Evolutionary conservation across 2,797 vertebrate genomes (phyloP), one percentile per base, ranked within the genome.

Genomic region (Scyliorhinus canicula): DNA sequence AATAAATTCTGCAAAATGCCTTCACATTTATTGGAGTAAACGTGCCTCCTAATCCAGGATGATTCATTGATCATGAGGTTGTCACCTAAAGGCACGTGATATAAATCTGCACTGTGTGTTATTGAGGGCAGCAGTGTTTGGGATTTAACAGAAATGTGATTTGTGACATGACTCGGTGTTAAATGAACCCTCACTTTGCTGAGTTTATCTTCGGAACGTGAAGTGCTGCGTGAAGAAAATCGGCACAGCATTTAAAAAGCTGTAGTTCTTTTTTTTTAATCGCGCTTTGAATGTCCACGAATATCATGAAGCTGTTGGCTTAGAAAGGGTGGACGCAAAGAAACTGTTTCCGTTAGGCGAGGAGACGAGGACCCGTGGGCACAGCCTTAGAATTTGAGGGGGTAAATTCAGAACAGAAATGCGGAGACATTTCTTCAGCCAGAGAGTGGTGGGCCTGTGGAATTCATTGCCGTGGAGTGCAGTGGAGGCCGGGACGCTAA

Each of bases 1-100:
- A 91, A 91, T 91, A 94, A 52, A 71, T 71, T 71, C 93, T 71
- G 93, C 47, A 94, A 94, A 65, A 94, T 50, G 40, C n/a, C 65
- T 94, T 94, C 44, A 71, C 44, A 67, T 47, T 93, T 69, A 65
- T 47, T 65, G 65, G 47, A 47, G 91, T 93, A 71, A 94, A 94
- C 65, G 44, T 94, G 65, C 28, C 67, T 71, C n/a, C 88, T 91
- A 63, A 65, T 91, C 57, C 88, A 26, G 88, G 88, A 65, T 91
- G 88, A 91, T 91, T 91, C 88, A 91, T 91, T 44, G 88, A 71
- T 74, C 47, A 12, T 74, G 67, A 74, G 93, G 67, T 94, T 71
- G 67, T 74, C 93, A 71, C 91, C 26, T 47, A 47, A 31, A 93
- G 91, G 44, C 47, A 91, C 57, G 88, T 91, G 88, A 63, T 90